These are phyloP conservation scores for Eupithecia subfuscata DNA, from an alignment of 2,888 invertebrate species.

Conservation along the genomic window DNA sequence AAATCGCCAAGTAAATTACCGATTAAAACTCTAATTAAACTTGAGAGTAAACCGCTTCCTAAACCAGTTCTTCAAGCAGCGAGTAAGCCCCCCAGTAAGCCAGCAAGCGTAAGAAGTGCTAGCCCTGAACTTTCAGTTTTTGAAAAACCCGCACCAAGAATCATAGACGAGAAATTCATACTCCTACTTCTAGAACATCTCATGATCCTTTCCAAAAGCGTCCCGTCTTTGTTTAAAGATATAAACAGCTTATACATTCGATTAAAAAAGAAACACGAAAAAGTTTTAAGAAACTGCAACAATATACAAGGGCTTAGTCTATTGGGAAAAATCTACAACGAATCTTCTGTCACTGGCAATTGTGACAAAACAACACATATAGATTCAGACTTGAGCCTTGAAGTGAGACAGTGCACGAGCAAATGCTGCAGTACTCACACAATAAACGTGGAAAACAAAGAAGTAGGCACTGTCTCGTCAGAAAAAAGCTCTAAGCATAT, in stretches of 20 bases:
- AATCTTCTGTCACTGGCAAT: conserved; percentile 40
- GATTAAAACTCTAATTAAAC: not conserved
- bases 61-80: not conserved
- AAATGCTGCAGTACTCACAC: conserved; percentile 31
- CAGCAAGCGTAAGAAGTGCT: conserved; percentile 21
- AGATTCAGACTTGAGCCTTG: conserved; percentile 27
- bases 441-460: conserved; percentile 29
- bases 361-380: conserved; percentile 53
- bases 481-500: not conserved
- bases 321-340: conserved; percentile 66
- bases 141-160: conserved; percentile 56
- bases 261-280: conserved; percentile 63
- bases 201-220: conserved; percentile 60
- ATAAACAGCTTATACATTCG: conserved; percentile 63
- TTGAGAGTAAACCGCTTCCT: not conserved
- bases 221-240: conserved; percentile 64
- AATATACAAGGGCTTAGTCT: conserved; percentile 61
- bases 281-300: conserved; percentile 49
- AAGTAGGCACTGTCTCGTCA: conserved; percentile 16
- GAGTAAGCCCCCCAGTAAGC: conserved; percentile 10
- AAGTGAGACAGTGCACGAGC: conserved; percentile 26
- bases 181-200: conserved; percentile 69
- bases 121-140: conserved; percentile 49
- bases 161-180: conserved; percentile 71
- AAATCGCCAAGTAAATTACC: conserved; percentile 1